These are phyloP conservation scores for Hermaeophaga mercurialis DNA, from an alignment of 2,888 invertebrate species.

Conservation along the genomic window DNA sequence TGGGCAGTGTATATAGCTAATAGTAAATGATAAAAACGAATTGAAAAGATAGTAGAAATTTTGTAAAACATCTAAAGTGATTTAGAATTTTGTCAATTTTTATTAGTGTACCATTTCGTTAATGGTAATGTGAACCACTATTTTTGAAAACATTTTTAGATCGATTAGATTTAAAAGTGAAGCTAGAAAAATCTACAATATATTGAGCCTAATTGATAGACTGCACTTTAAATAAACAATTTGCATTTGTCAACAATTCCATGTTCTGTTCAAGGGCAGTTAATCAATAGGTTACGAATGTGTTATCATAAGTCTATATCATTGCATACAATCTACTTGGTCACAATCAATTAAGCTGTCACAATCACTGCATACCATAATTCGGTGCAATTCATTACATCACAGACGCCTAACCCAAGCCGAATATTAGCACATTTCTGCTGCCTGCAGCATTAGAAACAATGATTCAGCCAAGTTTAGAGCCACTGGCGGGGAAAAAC, in stretches of 20 bases:
- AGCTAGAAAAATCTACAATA: no score
- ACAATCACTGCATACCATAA: constrained; percentile 42
- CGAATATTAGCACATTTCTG: constrained; percentile 37
- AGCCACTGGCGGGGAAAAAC: not conserved
- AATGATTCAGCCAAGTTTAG: constrained; percentile 31
- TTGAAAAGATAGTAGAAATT: no score
- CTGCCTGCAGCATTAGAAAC: constrained; percentile 33
- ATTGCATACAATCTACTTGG: constrained; percentile 28
- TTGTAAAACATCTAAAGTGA: no score
- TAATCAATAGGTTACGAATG: constrained; percentile 29
- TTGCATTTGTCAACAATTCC: constrained; percentile 26
- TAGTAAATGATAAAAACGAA: no score
- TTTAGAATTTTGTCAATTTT: no score
- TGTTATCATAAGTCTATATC: constrained; percentile 29
- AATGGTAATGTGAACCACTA: no score
- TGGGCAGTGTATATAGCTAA: no score
- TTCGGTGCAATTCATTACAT: constrained; percentile 44
- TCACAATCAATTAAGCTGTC: constrained; percentile 30
- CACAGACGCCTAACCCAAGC: constrained; percentile 36
- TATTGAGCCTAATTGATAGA: no score
- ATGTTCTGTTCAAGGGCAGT: constrained; percentile 4
- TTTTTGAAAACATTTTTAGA: no score
- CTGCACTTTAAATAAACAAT: constrained; percentile 22
- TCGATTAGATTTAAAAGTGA: no score
- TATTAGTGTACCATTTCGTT: no score